Evolutionary conservation across 2,113 vertebrate genomes (phyloP), one percentile per base, ranked within the genome.

Genomic region (Mustelus asterias): DNA sequence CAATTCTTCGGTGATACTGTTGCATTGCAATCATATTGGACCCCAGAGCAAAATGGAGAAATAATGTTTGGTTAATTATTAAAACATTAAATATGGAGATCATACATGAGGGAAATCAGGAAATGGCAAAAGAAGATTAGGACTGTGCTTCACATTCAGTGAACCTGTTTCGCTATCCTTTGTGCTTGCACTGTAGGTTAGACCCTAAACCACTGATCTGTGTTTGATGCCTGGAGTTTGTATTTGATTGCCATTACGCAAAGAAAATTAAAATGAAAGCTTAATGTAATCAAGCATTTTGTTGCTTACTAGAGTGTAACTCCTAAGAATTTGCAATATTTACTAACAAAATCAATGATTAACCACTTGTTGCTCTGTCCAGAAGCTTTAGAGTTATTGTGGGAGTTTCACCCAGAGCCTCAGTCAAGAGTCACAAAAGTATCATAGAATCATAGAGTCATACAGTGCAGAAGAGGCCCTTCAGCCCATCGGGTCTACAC

Each of bases 11-110:
- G 24, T 70, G 10, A 95, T 33, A 9, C 26, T 48, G 41, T 37
- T 44, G 26, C 69, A 76, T n/a, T 72, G 41, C 63, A 69, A 72
- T 95, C 10, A 76, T n/a, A 76, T 76, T 26, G 69, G 13, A 54
- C 94, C 67, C 24, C 41, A 72, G 67, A 95, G 22, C 69, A 95
- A 95, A 95, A 54, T 72, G 94, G 69, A 70, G 41, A 69, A 20
- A 18, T 13, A 76, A 72, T 48, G 26, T 16, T 95, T 48, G 24
- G 69, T 48, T 54, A 95, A 95, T 95, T 26, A 95, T 95, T 44
- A 26, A 95, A 95, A 29, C 37, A 76, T 93, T 11, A 72, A 72
- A 95, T 29, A 76, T 58, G 41, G 41, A 95, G 72, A 26, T 72
- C 3, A 72, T n/a, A 33, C 11, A 65, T 65, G 29, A 65, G 8